Conservation (phyloP, 1,140 invertebrate genomes). For the Caerostris darwini region DNA sequence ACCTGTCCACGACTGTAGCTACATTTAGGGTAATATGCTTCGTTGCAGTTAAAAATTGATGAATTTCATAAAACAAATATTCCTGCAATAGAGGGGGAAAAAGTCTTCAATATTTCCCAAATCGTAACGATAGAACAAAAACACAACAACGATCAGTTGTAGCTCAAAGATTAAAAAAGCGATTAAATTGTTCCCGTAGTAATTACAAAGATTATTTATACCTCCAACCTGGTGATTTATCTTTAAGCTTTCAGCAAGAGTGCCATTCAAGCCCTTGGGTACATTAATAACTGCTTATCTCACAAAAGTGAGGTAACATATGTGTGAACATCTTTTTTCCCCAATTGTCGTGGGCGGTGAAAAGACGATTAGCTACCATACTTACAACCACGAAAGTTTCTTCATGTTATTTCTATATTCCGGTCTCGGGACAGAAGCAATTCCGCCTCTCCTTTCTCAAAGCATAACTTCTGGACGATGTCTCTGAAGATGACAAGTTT, state of each 20-base stretch:
- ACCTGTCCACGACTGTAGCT: no score
- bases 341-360: constrained; percentile 1
- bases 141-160: no score
- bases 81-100: no score
- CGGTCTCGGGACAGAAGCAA: not conserved
- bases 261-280: not conserved
- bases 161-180: no score
- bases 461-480: not conserved
- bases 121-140: no score
- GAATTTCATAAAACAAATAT: no score
- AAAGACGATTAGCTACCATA: constrained; percentile 12
- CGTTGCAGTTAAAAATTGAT: no score
- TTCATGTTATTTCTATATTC: not conserved
- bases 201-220: not conserved
- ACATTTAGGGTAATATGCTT: no score
- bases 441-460: not conserved
- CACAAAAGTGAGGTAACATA: not conserved
- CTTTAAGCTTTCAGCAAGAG: not conserved
- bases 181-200: no score
- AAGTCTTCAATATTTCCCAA: no score
- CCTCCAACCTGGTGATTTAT: not conserved
- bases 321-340: not conserved
- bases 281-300: not conserved
- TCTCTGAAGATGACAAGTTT: not conserved
- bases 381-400: not conserved